These are phyloP conservation scores for Zygaena filipendulae DNA, from an alignment of 2,888 invertebrate genomes.

Conservation along the genomic window DNA sequence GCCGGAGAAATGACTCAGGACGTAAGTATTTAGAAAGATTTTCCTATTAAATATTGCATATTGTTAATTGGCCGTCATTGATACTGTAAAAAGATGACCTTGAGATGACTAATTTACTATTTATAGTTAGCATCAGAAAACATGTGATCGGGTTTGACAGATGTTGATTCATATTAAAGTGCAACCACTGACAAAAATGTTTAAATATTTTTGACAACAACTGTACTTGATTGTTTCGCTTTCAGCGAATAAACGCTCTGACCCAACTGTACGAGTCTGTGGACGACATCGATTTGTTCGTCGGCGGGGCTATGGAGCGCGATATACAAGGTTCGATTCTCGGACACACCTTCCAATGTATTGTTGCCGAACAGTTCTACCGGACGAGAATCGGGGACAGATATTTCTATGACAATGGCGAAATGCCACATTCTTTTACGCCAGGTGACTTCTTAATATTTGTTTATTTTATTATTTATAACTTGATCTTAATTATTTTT, in stretches of 20 bases:
- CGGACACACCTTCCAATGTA: slow-evolving; percentile 91
- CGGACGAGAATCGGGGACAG: slow-evolving; percentile 86
- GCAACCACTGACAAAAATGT: too few relatives aligned
- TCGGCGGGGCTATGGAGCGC: slow-evolving; percentile 84
- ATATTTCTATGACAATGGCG: slow-evolving; percentile 83
- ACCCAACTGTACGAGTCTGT: slow-evolving; percentile 76
- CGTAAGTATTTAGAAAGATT: slow-evolving; percentile 41
- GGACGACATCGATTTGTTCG: slow-evolving; percentile 88
- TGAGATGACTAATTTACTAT: too few relatives aligned
- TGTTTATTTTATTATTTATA: too few relatives aligned
- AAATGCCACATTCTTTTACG: slow-evolving; percentile 73
- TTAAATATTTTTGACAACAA: too few relatives aligned
- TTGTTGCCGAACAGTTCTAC: slow-evolving; percentile 88
- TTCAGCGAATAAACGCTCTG: slow-evolving; percentile 74
- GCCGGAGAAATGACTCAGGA: slow-evolving; percentile 73
- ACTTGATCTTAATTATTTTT: too few relatives aligned
- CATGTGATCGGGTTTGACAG: too few relatives aligned
- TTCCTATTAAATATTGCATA: too few relatives aligned
- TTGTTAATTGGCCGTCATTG: neutral
- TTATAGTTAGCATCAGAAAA: too few relatives aligned
- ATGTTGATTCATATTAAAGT: too few relatives aligned
- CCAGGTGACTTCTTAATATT: slow-evolving; percentile 50
- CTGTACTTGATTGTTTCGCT: too few relatives aligned
- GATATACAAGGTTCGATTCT: slow-evolving; percentile 80
- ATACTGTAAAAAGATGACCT: too few relatives aligned